Base-by-base conservation (phyloP, 2,888 invertebrate species). In the Hirtodrosophila confusa region DNA sequence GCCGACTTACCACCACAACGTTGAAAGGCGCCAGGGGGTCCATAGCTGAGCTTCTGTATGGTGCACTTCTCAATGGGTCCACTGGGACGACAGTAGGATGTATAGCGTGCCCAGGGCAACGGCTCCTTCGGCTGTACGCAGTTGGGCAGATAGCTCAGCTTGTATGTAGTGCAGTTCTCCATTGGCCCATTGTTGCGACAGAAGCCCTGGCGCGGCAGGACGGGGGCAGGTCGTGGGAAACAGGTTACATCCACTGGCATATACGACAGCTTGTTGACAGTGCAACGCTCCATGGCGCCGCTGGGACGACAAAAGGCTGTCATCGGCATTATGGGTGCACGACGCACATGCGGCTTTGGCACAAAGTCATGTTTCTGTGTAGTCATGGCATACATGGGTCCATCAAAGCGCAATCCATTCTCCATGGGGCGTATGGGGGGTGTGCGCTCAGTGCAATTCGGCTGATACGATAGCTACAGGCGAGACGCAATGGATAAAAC, bases 341-440 rank as follows among this genome's bases (percentile, higher is more conserved):
- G 88, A 1, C 84, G 87, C 17, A 79, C 92, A 65, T 92, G 92
- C 0, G 94, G 94, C 80, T 95, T 95, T 0, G 94, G 93, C 31
- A 94, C 94, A 85, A 92, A 96, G 92, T 95, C 95, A 88, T 95
- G 95, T 39, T 95, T 94, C 74, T 95, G 94, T 0, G 95, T 95
- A 2, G 96, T 96, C 65, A 94, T 91, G 70, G 94, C 94, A 90
- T 95, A 94, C 93, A 95, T 94, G n/a, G 95, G 95, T 0, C 93
- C 93, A 54, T 93, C 93, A 0, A 94, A 94, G 82, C 93, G 92
- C 82, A 88, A 60, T 3, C 94, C 92, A 88, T 94, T 94, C 89
- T 94, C 94, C 90, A 93, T 93, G 61, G 94, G 95, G 0, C 93
- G 92, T 71, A 94, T 93, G 1, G 94, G 90, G 36, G 90, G 90